Evolutionary conservation across 2,113 vertebrate genomes (phyloP), one percentile per base, ranked within the genome.

Genomic region (Pontoporia blainvillei): DNA sequence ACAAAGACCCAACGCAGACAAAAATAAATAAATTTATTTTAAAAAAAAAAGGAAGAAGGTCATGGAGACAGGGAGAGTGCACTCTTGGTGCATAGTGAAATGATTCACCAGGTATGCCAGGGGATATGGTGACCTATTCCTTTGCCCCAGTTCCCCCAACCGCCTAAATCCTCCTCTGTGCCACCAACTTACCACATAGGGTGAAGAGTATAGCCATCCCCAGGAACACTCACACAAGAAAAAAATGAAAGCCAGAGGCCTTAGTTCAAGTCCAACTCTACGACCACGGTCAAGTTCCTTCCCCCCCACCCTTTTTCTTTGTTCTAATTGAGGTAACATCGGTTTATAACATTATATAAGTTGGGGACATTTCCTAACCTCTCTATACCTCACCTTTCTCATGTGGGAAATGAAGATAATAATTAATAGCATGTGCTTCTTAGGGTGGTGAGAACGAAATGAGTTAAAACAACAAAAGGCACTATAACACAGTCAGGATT

Each of bases 221-320:
- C 29, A 57, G 62, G 69, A 73, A 73, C 23, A 49, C 41, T 25
- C 59, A 87, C 54, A 57, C 54, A 81, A 73, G 29, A 39, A 52
- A 18, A 49, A 94, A 75, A 13, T 91, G n/a, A 92, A 75, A 94
- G 34, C 59, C 29, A 41, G 27, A n/a, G 31, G 31, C 64, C 73
- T 44, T 31, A 72, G 90, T 86, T 96, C 93, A 82, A 95, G 46
- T 85, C 66, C 81, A 90, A 71, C 62, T 71, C 69, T 34, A 41
- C 86, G 66, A 92, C 85, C 75, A 66, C 29, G 71, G 39, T 46
- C 31, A 36, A 81, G 36, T 86, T 90, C 92, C 88, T 62, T 69
- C 27, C 2, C 2, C 13, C 31, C 2, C 12, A n/a, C 23, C 8
- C 21, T 14, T 39, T 18, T 29, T n/a, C 31, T 6, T 57, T 54